Conservation (phyloP, 2,888 invertebrate genomes). For the Andrena dorsata region DNA sequence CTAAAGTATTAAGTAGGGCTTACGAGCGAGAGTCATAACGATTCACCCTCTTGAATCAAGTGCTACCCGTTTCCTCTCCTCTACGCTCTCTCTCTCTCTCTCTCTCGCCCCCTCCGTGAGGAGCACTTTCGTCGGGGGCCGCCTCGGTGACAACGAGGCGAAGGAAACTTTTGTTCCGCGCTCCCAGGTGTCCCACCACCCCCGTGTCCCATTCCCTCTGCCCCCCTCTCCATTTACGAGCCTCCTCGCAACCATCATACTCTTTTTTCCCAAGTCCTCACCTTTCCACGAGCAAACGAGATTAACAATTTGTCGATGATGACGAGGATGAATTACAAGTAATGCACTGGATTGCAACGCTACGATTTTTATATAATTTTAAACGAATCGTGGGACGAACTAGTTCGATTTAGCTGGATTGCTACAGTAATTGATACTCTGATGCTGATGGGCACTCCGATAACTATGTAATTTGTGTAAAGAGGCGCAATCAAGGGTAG, state of each 20-base stretch:
- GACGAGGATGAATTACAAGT: constrained; percentile 11
- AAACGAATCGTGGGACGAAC: not conserved
- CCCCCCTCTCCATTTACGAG: constrained; percentile 18
- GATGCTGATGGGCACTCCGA: too few species aligned
- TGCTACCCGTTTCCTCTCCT: constrained; percentile 67
- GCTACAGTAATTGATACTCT: too few species aligned
- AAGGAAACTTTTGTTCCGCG: constrained; percentile 72
- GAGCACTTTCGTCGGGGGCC: constrained; percentile 49
- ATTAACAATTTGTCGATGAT: constrained; percentile 15
- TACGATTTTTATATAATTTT: not conserved
- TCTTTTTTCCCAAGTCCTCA: not conserved
- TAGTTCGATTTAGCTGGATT: too few species aligned
- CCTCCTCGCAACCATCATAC: not conserved
- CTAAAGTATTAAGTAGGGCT: constrained; percentile 79
- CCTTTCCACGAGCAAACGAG: not conserved
- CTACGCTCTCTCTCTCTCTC: constrained; percentile 30
- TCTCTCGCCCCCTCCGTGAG: constrained; percentile 15
- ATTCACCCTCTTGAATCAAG: constrained; percentile 80
- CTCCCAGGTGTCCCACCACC: constrained; percentile 68
- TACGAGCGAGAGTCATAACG: constrained; percentile 77
- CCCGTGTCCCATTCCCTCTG: constrained; percentile 29
- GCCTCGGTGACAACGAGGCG: constrained; percentile 65
- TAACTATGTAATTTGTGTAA: too few species aligned
- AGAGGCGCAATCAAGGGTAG: too few species aligned
- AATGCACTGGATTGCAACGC: not conserved